Evolutionary conservation across 2,888 invertebrate species (phyloP), one percentile per base, ranked within the genome.

Genomic region (Germaria angustata): DNA sequence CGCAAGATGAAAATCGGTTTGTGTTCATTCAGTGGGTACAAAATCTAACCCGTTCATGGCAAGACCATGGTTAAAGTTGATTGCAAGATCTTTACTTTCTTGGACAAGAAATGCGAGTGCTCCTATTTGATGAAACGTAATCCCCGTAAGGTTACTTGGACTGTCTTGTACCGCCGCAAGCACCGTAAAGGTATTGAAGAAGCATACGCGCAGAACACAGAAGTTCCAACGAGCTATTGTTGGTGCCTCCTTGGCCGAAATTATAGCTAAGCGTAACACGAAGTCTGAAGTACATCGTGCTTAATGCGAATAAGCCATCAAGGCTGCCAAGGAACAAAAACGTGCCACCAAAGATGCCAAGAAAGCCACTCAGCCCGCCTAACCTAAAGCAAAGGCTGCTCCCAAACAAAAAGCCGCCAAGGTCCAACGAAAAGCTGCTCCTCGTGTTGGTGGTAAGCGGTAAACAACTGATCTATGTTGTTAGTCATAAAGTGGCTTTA

Each of bases 21-120:
- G 92, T 99, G 99, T 93, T 95, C 97, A 87, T 99, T 98, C 94
- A 99, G 99, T 92, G 99, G 99, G 91, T 99, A 96, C 93, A 99
- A 99, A 94, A 99, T 99, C 91, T 99, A 99, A 93, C 99, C 99
- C 86, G 99, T 99, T 92, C 99, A 99, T 96, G 99, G 99, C 87
- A 99, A 99, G 93, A 97, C 98, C 92, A 95, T 98, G 95, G 98
- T 99, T 92, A 98, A 98, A 93, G 94, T 95, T 89, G 99, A 99
- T 92, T 99, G 99, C 92, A 98, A 98, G 95, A 94, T 94, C 39
- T 98, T 96, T 93, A 97, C 98, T 91, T 99, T 99, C 93, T 93
- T 99, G 89, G 99, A 97, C 92, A 96, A 96, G 89, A 99, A 99
- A 94, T 98, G 98, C 93, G 98, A 99, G 92, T 94, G 96, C 77